phyloP scores from a whole-genome alignment of 2,888 invertebrate species.

The Papilio protenor region DNA sequence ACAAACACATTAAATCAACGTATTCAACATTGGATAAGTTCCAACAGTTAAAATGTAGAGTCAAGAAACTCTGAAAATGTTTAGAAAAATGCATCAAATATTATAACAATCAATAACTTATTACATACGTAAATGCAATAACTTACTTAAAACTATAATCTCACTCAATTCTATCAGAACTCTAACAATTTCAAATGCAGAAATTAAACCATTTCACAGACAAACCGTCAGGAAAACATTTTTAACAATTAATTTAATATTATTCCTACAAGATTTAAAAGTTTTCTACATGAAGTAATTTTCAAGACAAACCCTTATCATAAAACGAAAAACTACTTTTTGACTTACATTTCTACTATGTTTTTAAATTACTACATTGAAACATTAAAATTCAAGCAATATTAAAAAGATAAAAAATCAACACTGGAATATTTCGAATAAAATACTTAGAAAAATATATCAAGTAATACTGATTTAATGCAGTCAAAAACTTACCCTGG shows the following conservation, averaged over 20 bases:
- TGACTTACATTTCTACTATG: not conserved
- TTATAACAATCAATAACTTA: not conserved
- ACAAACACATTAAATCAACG: not conserved
- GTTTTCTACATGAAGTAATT: not conserved
- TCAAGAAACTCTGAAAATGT: not conserved
- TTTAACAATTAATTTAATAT: not conserved
- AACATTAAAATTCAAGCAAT: slow-evolving; percentile 4
- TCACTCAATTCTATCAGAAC: not conserved
- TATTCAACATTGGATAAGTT: not conserved
- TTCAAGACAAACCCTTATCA: not conserved
- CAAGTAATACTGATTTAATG: slow-evolving; percentile 40
- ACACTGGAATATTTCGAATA: slow-evolving; percentile 2
- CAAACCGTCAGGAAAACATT: not conserved
- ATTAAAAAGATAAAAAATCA: not conserved
- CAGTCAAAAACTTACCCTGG: slow-evolving; percentile 22
- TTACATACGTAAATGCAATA: not conserved
- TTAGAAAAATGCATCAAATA: not conserved
- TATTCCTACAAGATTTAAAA: not conserved
- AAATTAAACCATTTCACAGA: not conserved
- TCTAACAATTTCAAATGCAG: not conserved
- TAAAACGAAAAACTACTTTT: not conserved
- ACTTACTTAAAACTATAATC: not conserved
- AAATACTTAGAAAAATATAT: slow-evolving; percentile 24
- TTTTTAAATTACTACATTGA: not conserved
- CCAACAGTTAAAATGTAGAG: not conserved